A percentile compares a stretch with the other conserved stretches of the same genome.
phyloP scores from a whole-genome alignment of 2,797 vertebrate species.

The Argya squamiceps region DNA sequence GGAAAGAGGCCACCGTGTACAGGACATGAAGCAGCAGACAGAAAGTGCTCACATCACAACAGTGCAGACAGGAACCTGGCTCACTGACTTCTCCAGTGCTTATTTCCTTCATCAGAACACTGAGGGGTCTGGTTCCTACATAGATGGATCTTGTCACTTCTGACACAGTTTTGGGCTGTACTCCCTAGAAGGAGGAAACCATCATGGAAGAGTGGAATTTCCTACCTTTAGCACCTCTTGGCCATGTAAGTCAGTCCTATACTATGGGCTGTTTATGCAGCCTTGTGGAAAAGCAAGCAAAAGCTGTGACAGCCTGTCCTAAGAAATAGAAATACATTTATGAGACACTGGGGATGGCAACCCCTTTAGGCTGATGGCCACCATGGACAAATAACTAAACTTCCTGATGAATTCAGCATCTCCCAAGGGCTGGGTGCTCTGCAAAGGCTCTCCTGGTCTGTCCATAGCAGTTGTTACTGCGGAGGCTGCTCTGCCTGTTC shows the following conservation, averaged over 20 bases:
- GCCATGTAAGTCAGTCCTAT: not conserved
- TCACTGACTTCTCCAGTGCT: not conserved
- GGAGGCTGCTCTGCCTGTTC: not conserved
- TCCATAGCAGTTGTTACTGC: rapidly evolving
- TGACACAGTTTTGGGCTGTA: not conserved
- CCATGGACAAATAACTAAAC: not conserved
- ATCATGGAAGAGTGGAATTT: rapidly evolving
- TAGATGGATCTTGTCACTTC: not conserved
- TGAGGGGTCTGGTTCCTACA: not conserved
- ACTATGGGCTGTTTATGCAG: not conserved
- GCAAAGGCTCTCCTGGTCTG: not conserved
- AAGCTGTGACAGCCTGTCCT: not conserved
- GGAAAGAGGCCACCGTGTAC: not conserved
- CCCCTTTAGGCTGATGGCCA: not conserved
- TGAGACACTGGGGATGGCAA: not conserved
- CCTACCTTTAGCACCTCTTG: not conserved
- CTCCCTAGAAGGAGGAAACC: not conserved
- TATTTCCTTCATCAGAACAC: not conserved
- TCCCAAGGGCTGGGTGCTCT: not conserved
- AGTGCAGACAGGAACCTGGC: not conserved
- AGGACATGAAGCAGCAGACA: not conserved
- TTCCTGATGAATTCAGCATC: not conserved
- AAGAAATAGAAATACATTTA: not conserved
- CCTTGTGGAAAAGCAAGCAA: not conserved
- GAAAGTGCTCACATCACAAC: not conserved